Base-by-base conservation (phyloP, 2,797 vertebrate genomes). In the Periophthalmus magnuspinnatus region DNA sequence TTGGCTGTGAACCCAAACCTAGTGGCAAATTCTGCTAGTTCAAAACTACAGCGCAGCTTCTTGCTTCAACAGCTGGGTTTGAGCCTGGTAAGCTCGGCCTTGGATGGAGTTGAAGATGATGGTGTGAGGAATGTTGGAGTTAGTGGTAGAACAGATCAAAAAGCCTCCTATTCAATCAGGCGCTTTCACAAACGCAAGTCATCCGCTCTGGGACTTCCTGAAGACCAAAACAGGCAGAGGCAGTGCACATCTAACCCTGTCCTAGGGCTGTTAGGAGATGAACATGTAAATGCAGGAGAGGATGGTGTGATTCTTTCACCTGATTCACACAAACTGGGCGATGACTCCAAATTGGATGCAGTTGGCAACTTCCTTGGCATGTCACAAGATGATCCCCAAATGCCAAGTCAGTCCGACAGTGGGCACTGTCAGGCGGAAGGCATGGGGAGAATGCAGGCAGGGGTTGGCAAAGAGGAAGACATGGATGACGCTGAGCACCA, bases 61-160 rank as follows among this genome's bases (percentile, higher is more conserved):
- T 94, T 99, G 91, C 89, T 99, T 62, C 97, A 99, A 90, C 97
- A 99, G 89, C 93, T 99, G 65, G 98, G 97, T 9, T 91, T 99
- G 4, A 98, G 96, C 85, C 91, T 99, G 0, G 97, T 99, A 74
- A 98, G 94, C 90, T 98, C 97, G 0, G 97, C 96, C 0, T 89
- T 99, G 72, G 95, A 90, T 34, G 93, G 92, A 13, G 92, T 94
- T 68, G 91, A 93, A 57, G 96, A 95, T 64, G 90, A 92, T 0
- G 58, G 86, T 0, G 92, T 93, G 14, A 94, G 94, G 16, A 90
- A 92, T 1, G 87, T 90, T 0, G 79, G 90, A 0, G 79, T 90
- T 52, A 90, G 92, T 11, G 74, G 78, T 17, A 92, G 86, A 78
- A 90, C 87, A 5, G 96, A 98, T 63, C 97, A 95, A 83, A 94